Evolutionary conservation across 2,888 invertebrate genomes (phyloP).

Genomic region (Drosophila falleni): DNA sequence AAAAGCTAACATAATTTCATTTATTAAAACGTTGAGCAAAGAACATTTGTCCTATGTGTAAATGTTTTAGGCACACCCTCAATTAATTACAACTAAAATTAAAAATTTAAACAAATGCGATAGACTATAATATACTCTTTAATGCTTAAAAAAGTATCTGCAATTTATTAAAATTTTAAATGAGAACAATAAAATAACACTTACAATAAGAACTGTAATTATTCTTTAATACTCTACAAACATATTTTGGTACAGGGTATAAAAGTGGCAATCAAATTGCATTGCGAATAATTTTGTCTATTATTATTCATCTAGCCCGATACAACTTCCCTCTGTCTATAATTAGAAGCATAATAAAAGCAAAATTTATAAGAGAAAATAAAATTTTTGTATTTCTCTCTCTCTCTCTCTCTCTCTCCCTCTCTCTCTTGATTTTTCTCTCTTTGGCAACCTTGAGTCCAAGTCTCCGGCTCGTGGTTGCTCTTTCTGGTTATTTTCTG

Average conservation of each 20-base stretch:
- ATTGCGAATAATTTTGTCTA: not conserved
- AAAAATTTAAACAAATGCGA: not conserved
- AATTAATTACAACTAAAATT: slow-evolving; percentile 17
- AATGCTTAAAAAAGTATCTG: too few relatives aligned
- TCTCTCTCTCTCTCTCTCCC: not conserved
- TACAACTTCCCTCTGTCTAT: slow-evolving; percentile 14
- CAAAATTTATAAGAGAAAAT: slow-evolving; percentile 1
- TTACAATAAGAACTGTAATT: too few relatives aligned
- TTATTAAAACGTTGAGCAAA: slow-evolving; percentile 5
- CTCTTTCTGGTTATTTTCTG: slow-evolving; percentile 18
- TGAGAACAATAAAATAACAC: too few relatives aligned
- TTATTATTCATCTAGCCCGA: not conserved
- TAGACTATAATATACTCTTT: not conserved
- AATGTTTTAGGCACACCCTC: not conserved
- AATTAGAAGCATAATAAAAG: slow-evolving; percentile 32
- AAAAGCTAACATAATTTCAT: not conserved
- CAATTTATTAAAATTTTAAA: too few relatives aligned
- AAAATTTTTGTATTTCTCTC: too few relatives aligned
- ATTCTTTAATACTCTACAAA: not conserved
- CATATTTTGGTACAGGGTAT: not conserved
- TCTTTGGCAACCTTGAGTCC: slow-evolving; percentile 6
- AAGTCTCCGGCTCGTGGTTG: not conserved
- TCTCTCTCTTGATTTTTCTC: not conserved
- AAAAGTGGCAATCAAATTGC: not conserved
- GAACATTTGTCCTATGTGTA: not conserved